Conservation (phyloP, 2,113 vertebrate species). For the Oryzias celebensis region DNA sequence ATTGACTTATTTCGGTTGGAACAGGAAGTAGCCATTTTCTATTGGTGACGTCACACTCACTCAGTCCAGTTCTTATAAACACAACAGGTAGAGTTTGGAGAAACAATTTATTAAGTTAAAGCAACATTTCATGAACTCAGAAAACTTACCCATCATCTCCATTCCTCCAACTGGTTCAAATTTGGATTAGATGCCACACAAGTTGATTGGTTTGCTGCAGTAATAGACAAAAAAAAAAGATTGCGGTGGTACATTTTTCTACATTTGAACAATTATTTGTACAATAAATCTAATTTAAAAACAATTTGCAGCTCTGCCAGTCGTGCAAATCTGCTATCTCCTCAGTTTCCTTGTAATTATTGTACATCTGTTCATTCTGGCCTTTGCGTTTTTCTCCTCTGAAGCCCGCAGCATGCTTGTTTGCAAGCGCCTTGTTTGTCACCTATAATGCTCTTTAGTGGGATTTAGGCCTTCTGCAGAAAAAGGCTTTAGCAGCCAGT, state of each 20-base stretch:
- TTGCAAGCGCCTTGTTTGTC: conserved; percentile 59
- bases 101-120: too few relatives aligned
- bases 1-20: too few relatives aligned
- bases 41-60: too few relatives aligned
- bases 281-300: not conserved
- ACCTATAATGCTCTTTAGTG: conserved; percentile 76
- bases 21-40: too few relatives aligned
- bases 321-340: not conserved
- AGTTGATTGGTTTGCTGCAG: conserved; percentile 39
- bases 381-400: not conserved
- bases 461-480: conserved; percentile 74
- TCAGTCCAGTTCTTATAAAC: too few relatives aligned
- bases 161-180: conserved; percentile 14
- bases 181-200: conserved; percentile 33
- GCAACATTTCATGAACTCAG: not conserved
- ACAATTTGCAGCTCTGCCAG: not conserved
- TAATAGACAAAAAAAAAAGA: not conserved
- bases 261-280: too few relatives aligned
- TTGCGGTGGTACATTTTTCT: too few relatives aligned
- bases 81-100: too few relatives aligned
- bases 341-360: conserved; percentile 5
- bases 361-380: conserved; percentile 19
- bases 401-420: conserved; percentile 45
- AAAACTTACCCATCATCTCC: conserved; percentile 68
- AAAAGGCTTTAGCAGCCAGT: conserved; percentile 71